A percentile compares a stretch with the other conserved stretches of the same genome.
Conservation (phyloP, 2,113 vertebrate species). For the Uropsilus gracilis region DNA sequence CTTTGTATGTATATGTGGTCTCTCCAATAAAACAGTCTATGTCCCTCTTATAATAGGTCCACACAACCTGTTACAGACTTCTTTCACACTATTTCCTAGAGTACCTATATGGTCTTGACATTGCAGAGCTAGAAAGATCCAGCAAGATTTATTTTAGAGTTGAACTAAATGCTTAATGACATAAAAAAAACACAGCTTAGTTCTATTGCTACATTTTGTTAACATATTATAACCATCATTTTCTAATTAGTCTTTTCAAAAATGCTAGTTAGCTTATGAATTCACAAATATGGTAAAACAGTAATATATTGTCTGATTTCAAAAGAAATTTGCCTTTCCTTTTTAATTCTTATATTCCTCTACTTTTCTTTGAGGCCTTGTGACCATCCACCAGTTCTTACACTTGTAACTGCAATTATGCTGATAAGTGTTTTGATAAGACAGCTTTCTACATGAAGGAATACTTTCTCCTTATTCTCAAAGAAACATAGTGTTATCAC, state of each 20-base stretch:
- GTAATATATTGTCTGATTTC: conserved; percentile 5
- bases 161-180: not conserved
- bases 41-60: not conserved
- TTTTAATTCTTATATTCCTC: not conserved
- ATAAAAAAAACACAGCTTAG: not conserved
- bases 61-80: too few relatives aligned
- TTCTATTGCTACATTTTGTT: not conserved
- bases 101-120: not conserved
- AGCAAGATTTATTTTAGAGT: not conserved
- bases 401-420: not conserved
- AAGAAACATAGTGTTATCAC: not conserved
- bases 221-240: not conserved
- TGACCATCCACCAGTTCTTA: not conserved
- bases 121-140: not conserved
- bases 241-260: not conserved
- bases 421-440: not conserved
- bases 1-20: not conserved
- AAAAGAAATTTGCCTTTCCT: conserved; percentile 38
- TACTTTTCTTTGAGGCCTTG: not conserved
- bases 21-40: not conserved
- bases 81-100: not conserved
- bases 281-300: not conserved
- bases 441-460: not conserved
- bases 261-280: not conserved
- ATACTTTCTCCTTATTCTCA: not conserved